These are phyloP conservation scores for Polypterus senegalus DNA, from an alignment of 2,113 vertebrate genomes.

Conservation along the genomic window DNA sequence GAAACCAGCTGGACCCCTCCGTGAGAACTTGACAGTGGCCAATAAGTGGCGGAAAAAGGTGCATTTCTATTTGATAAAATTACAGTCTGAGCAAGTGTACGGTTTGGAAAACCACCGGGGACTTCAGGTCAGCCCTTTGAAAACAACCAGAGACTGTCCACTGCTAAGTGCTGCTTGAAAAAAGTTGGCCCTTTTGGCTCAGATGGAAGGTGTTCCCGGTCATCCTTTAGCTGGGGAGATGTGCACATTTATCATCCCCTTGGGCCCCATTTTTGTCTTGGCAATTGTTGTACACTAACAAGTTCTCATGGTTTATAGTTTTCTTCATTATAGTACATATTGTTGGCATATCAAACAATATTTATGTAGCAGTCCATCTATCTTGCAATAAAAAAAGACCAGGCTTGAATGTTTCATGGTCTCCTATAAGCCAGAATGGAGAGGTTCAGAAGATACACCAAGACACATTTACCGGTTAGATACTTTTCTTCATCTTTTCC, in stretches of 20 bases:
- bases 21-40: conserved; percentile 99
- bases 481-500: too few relatives aligned
- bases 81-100: conserved; percentile 78
- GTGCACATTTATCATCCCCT: conserved; percentile 78
- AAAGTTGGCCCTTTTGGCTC: conserved; percentile 77
- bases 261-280: conserved; percentile 90
- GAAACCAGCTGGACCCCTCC: conserved; percentile 95
- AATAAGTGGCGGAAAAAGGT: conserved; percentile 96
- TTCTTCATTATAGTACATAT: conserved; percentile 61
- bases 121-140: conserved; percentile 56
- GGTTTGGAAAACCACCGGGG: conserved; percentile 57
- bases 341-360: conserved; percentile 58
- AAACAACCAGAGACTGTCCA: conserved; percentile 71
- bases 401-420: conserved; percentile 32
- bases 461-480: too few relatives aligned
- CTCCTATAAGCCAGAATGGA: conserved; percentile 1
- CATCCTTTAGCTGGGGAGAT: conserved; percentile 81
- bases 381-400: conserved; percentile 49
- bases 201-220: conserved; percentile 74
- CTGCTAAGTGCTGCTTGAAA: conserved; percentile 85
- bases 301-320: conserved; percentile 61
- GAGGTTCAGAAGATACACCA: too few relatives aligned
- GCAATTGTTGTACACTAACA: conserved; percentile 75
- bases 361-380: conserved; percentile 45
- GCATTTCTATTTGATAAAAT: conserved; percentile 91